Conservation (phyloP, 2,113 vertebrate genomes). For the Chascanopsetta lugubris region DNA sequence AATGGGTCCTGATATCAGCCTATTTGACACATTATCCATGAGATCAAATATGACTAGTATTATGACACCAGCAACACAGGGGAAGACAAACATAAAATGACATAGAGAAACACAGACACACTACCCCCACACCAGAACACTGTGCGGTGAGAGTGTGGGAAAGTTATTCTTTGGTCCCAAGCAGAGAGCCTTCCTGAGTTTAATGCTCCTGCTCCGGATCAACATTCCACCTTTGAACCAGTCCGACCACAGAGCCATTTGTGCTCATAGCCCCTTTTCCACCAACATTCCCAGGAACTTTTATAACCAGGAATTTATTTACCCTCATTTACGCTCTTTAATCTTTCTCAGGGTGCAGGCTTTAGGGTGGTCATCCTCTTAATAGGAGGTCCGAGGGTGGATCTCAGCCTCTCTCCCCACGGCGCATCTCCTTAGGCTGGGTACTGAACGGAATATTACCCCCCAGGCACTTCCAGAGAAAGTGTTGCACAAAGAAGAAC, state of each 20-base stretch:
- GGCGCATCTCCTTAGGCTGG: too few species aligned
- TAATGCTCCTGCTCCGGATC: constrained; percentile 80
- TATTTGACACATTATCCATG: neutral
- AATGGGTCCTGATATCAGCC: neutral
- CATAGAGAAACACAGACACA: constrained; percentile 36
- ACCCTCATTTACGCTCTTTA: too few species aligned
- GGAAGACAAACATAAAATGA: constrained; percentile 1
- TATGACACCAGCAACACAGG: constrained; percentile 17
- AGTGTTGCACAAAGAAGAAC: too few species aligned
- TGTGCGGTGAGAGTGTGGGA: constrained; percentile 78
- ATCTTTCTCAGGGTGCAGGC: too few species aligned
- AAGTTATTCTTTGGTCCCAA: constrained; percentile 83
- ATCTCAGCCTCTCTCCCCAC: too few species aligned
- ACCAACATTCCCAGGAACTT: too few species aligned
- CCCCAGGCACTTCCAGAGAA: too few species aligned
- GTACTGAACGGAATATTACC: too few species aligned
- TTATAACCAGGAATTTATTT: too few species aligned
- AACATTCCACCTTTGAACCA: constrained; percentile 84
- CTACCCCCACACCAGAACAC: constrained; percentile 59
- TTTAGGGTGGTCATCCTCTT: too few species aligned
- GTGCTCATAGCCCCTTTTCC: too few species aligned
- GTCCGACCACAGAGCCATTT: constrained; percentile 65
- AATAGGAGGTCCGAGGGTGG: too few species aligned
- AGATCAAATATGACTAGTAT: constrained; percentile 17
- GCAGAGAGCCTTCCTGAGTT: constrained; percentile 78